Evolutionary conservation across 37 sponge, comb jelly and placozoan genomes (phyloP).

Genomic region (Ianthella basta): DNA sequence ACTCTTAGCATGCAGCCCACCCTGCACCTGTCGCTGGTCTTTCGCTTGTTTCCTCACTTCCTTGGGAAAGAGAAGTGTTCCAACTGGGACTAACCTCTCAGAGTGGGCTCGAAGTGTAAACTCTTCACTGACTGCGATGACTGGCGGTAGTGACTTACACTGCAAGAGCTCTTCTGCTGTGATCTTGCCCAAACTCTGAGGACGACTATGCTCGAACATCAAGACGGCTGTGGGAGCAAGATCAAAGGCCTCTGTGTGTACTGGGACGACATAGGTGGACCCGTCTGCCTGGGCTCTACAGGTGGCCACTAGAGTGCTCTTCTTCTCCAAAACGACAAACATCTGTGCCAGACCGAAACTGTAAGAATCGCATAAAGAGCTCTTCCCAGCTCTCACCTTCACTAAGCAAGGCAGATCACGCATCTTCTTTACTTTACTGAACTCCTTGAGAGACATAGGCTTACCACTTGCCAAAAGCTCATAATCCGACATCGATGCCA

Average conservation of each 20-base stretch:
- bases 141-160: neutral
- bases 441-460: neutral
- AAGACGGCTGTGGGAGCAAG: neutral
- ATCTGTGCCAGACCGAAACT: conserved; percentile 2
- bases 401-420: neutral
- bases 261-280: neutral
- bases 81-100: neutral
- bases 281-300: neutral
- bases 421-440: neutral
- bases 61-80: neutral
- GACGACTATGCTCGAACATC: too few relatives aligned
- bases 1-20: neutral
- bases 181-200: neutral
- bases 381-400: neutral
- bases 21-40: too few relatives aligned
- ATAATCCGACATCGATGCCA: too few relatives aligned
- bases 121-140: neutral
- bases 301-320: neutral
- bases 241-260: neutral
- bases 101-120: neutral
- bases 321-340: conserved; percentile 25
- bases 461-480: neutral
- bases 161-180: neutral
- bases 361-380: neutral
- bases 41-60: neutral